Percentiles rank a stretch among this genome's conserved stretches.
Conservation (phyloP, 1,140 invertebrate species). For the Cydia fagiglandana region DNA sequence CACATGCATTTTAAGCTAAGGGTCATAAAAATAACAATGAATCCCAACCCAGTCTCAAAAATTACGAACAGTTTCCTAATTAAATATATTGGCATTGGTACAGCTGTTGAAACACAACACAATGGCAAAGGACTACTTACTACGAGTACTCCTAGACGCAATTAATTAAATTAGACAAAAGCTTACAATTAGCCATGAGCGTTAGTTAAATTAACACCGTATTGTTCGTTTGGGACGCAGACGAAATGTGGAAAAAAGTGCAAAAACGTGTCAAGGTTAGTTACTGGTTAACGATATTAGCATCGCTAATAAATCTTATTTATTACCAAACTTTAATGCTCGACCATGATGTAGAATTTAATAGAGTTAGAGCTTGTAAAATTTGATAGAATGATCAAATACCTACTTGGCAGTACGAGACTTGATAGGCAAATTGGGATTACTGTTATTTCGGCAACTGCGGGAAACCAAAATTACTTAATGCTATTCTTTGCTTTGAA, state of each 20-base stretch:
- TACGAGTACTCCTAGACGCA: background rate
- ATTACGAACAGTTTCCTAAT: no score
- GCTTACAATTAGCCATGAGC: background rate
- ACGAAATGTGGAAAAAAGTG: constrained; percentile 1
- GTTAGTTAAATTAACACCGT: background rate
- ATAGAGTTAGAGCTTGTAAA: no score
- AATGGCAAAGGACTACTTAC: background rate
- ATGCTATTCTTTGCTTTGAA: no score
- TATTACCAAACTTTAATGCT: background rate
- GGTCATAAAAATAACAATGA: no score
- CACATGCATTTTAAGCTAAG: no score
- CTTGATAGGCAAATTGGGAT: no score
- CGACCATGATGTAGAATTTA: no score
- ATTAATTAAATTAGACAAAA: background rate
- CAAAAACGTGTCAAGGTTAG: background rate
- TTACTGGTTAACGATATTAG: background rate
- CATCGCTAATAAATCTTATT: background rate
- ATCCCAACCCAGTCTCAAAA: no score
- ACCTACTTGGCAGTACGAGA: no score
- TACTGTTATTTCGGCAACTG: no score
- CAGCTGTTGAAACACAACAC: background rate
- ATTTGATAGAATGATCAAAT: no score
- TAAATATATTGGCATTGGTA: background rate
- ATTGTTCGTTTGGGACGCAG: background rate
- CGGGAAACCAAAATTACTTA: no score